Base-by-base conservation (phyloP, 2,113 vertebrate genomes). In the Pteronura brasiliensis region DNA sequence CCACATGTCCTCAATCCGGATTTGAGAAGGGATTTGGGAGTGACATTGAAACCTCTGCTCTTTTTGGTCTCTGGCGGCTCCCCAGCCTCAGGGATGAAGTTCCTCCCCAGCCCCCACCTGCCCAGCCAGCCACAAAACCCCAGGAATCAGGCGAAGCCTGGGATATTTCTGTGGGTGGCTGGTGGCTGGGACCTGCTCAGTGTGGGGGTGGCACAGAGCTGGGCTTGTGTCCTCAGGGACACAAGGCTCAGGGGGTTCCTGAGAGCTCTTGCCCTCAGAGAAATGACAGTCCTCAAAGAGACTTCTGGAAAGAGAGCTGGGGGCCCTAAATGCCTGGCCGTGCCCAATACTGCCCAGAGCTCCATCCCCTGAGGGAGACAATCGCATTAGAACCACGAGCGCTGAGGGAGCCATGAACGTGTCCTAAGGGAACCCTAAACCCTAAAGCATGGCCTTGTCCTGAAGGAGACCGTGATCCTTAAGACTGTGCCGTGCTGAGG, bases 141-240 rank as follows among this genome's bases (percentile, higher is more conserved):
- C 13, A 18, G 34, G 44, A 61, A 63, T 20, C 57, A 18, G n/a
- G 31, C 25, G 39, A 29, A 42, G 67, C 15, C 49, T 1, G 13
- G 29, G 59, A 36, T 18, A 31, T 7, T 21, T 23, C 71, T 65
- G 1, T 4, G 47, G 47, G 27, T 12, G n/a, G 47, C 36, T 3
- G 21, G 65, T 0, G 25, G 80, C 82, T 10, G 1, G 23, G 11
- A 14, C 12, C 39, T 49, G 25, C 21, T n/a, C 0, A 0, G 2
- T 7, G 1, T 11, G 2, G 11, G 76, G 65, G 57, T 44, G 31
- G 3, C 63, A 36, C 47, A 39, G 36, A 44, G 36, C 21, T 29
- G 71, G 49, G 47, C 11, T 39, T 18, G 34, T 31, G n/a, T 8
- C 42, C 63, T 20, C 1, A 17, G 44, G 55, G 14, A 52, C 49